Evolutionary conservation across 2,888 invertebrate species (phyloP), one percentile per base, ranked within the genome.

Genomic region (Campoletis raptor): DNA sequence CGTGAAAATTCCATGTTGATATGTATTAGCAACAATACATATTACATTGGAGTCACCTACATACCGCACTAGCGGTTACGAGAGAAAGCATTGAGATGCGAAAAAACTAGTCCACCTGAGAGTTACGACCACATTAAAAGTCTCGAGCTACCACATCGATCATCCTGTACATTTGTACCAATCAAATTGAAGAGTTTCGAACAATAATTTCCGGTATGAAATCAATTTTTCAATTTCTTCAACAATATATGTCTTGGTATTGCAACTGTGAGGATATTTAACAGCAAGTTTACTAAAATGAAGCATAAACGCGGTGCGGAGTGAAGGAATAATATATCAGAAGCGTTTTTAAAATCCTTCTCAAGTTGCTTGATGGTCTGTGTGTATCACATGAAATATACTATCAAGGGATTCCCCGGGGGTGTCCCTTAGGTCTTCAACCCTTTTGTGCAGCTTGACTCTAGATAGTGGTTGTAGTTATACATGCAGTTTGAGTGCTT

Each of bases 401-500:
- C 70, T 52, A 69, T 80, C 24, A 61, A n/a, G 70, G 74, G 70
- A 78, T 81, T 67, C 57, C 77, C 77, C 73, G 37, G 48, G 30
- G 81, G 67, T 21, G 42, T 21, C 37, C 24, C 24, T 15, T 64
- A 64, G 48, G 57, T 45, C 21, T 61, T 74, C 74, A n/a, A 18
- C 21, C 36, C n/a, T 52, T 72, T 81, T 73, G 42, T 42, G 48
- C 30, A 42, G 37, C 42, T 64, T 69, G 48, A 61, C 52, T 57
- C 48, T 36, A 15, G 64, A 40, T 72, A 64, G 70, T 74, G 67
- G 52, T 48, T 21, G 37, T 67, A 18, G 54, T 54, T 76, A 54
- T 57, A 12, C 66, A 79, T 70, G 69, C 76, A 57, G 54, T 81
- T 54, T 42, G 67, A 61, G 69, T 48, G 54, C 57, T 67, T 72